Base-by-base conservation (phyloP, 2,113 vertebrate genomes). In the Callorhinus ursinus region DNA sequence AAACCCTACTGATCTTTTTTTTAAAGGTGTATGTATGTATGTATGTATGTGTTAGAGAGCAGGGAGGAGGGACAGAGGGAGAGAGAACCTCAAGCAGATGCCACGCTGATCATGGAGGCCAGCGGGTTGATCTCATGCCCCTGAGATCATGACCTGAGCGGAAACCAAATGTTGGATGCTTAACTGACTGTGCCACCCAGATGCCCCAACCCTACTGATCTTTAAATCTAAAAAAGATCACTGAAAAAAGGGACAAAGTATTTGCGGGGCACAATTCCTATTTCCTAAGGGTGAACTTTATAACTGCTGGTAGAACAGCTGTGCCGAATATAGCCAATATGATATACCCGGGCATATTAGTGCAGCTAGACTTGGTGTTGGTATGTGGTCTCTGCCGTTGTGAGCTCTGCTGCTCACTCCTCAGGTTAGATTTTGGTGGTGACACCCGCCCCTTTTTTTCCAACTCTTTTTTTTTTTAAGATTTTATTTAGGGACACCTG, bases 161-260 rank as follows among this genome's bases (percentile, higher is more conserved):
- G 16, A 69, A 69, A 21, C 18, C n/a, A 10, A 36, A 69, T 21
- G 33, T 36, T 69, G 67, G 33, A 69, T 7, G 33, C 67, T 69
- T 69, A 69, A 69, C 67, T 19, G 7, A 69, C 33, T 69, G 16
- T 19, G 8, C 7, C n/a, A 19, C 4, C 16, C 67, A 21, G 33
- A 18, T 10, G 67, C 67, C 65, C 33, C 33, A 94, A 93, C 53
- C 3, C 22, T 76, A 5, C 26, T 74, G 15, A 76, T 88, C 55
- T 39, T 92, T 96, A 31, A 71, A 72, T 49, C 33, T 92, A 72
- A 49, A 49, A 76, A 76, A 77, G 42, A 49, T 96, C n/a, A 67
- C 5, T 72, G 28, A 83, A 46, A 87, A 76, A 55, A 31, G 36
- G 36, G 13, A 31, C 12, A 51, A 24, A 36, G 42, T 92, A 42